Base-by-base conservation (phyloP, 2,888 invertebrate genomes). In the Sphecodes monilicornis region DNA sequence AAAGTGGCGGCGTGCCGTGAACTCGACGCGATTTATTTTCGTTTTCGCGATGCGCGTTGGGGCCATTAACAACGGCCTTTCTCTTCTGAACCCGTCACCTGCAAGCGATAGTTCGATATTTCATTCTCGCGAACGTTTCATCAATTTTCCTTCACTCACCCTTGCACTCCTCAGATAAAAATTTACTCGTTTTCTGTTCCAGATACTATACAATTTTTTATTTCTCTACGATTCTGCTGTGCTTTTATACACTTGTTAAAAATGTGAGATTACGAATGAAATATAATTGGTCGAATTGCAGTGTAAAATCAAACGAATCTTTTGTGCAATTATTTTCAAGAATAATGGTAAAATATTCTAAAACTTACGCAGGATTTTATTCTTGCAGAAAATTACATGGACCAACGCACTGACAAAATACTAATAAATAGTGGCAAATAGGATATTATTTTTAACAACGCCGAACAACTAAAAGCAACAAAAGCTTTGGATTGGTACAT, bases 41-140 rank as follows among this genome's bases (percentile, higher is more conserved):
- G 72, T 69, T 79, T 69, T 76, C 74, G 79, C 74, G 71, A 77
- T 79, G 76, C 78, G 50, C 71, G 60, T 39, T 73, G 64, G 39
- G 39, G 70, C 32, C 79, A 81, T 86, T 81, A 79, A 81, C 76
- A 76, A 69, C 32, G 46, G 36, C 79, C 79, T 60, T 54, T 80
- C 73, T 57, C 78, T 71, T 36, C 46, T 29, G 39, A 29, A 46
- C 29, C 0, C 68, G 43, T 39, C 60, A 13, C 73, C 22, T 32
- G 5, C 39, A 3, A 29, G 60, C 69, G 36, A 79, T 29, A 10
- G 4, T 39, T 22, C 36, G 66, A 32, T 66, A 36, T 66, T 66
- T 66, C 66, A 36, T 10, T 36, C 32, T 11, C 36, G 66, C 8
- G 22, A 10, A 22, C 32, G 32, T 66, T 36, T 2, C 10, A 36